Evolutionary conservation across 2,888 invertebrate genomes (phyloP), one percentile per base, ranked within the genome.

Genomic region (Acanthosepion lycidas): DNA sequence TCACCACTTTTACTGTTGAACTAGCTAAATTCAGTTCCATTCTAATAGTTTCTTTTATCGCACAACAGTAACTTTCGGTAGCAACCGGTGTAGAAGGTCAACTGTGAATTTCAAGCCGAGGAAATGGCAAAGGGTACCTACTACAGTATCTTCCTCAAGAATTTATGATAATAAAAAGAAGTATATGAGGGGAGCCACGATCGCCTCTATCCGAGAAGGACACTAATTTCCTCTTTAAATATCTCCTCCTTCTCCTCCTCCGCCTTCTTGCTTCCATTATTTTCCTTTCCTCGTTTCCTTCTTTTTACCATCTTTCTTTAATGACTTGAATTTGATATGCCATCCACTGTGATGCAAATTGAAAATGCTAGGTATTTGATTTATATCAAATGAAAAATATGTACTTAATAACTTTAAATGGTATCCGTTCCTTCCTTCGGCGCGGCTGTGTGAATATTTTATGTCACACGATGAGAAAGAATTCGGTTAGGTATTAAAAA

Each of bases 241-340:
- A 15, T 5, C 12, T 3, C 15, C 12, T 3, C 3, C 78, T n/a
- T 8, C n/a, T 8, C 1, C 9, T n/a, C 9, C n/a, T n/a, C 1
- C 15, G n/a, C 12, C 15, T n/a, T 8, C 9, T 78, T n/a, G 8
- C 9, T 12, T n/a, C 9, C n/a, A 0, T n/a, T 9, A 6, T 15
- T n/a, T 78, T n/a, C n/a, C 9, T 78, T 18, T 3, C 18, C 15
- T 9, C n/a, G 6, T 78, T 4, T 4, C 15, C n/a, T 0, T n/a
- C 9, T n/a, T 9, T n/a, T n/a, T n/a, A 9, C 9, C 28, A 3
- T n/a, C n/a, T 78, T n/a, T 78, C 78, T 78, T n/a, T 33, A 15
- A 15, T 78, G 15, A 78, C n/a, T n/a, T 33, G 12, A 78, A n/a
- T 33, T 78, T 78, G n/a, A 78, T 78, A 78, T n/a, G n/a, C 78